phyloP scores from a whole-genome alignment of 2,113 vertebrate species.

The Ciconia boyciana region DNA sequence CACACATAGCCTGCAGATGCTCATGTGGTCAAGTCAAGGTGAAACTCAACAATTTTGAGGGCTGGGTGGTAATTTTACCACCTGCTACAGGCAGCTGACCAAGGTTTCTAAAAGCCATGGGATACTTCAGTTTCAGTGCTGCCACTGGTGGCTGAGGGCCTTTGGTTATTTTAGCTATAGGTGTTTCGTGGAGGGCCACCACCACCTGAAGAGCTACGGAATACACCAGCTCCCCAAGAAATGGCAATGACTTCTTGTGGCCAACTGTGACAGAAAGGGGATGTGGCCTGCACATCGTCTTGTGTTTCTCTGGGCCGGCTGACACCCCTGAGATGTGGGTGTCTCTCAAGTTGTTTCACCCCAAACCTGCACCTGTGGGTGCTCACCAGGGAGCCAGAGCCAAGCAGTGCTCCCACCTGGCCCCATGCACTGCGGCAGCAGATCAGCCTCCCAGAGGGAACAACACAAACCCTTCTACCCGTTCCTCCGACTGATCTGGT shows the following conservation, averaged over 20 bases:
- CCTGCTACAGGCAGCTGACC: not conserved
- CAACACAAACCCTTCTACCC: not conserved
- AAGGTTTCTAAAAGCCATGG: not conserved
- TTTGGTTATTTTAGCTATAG: not conserved
- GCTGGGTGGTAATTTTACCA: not conserved
- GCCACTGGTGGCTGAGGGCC: not conserved
- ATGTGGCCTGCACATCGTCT: not conserved
- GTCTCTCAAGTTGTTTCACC: not conserved
- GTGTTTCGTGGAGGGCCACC: not conserved
- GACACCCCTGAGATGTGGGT: not conserved
- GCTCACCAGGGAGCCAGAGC: not conserved
- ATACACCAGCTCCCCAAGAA: not conserved
- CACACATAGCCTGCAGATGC: not conserved
- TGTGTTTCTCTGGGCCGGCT: not conserved
- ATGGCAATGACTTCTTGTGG: not conserved
- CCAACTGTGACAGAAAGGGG: not conserved
- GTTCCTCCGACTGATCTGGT: not conserved
- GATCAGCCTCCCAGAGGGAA: not conserved
- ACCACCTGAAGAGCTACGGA: not conserved
- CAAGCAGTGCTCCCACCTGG: not conserved
- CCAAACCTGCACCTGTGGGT: not conserved
- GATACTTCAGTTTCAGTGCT: not conserved
- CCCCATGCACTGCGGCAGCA: accelerated
- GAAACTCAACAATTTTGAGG: not conserved
- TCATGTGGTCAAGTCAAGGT: not conserved